Base-by-base conservation (phyloP, 2,888 invertebrate genomes). In the Galerucella calmariensis region DNA sequence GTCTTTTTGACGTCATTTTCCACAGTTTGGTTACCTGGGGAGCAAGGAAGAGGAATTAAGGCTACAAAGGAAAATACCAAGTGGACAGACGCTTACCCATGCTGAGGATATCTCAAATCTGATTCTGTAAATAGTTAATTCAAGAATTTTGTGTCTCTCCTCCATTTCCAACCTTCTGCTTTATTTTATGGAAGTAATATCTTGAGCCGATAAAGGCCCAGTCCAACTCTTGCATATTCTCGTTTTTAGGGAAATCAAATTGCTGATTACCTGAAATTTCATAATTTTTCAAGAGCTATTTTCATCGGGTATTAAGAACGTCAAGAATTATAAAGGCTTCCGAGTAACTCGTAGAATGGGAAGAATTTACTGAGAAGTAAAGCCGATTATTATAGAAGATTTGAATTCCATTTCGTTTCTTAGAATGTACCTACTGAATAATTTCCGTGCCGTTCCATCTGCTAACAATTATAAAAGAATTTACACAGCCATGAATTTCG, bases 301-400 rank as follows among this genome's bases (percentile, higher is more conserved):
- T 68, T 53, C 53, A 59, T 51, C 69, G 58, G 71, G 44, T 73
- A 72, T 72, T 75, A 75, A 44, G 68, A 58, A 62, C 58, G 56
- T 61, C 44, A 72, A 65, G 75, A 75, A 72, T 75, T 72, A 75
- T 71, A 51, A 74, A 67, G 51, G 62, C 71, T 62, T 65, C 46
- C 51, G 63, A 51, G 61, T 70, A 71, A 20, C 63, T 65, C 56
- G 24, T 41, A 41, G 48, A 75, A 72, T 48, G 67, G 48, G 51
- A 41, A 65, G 71, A 68, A 67, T 68, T 75, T 65, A 51, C 63
- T 16, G 74, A 67, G 76, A 69, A 76, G 63, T 71, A 69, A 73
- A 75, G 75, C 75, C 67, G 75, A 75, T 77, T 75, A 77, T 73
- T 73, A 72, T 67, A 51, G 66, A 67, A 74, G 72, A 71, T 74